phyloP scores from a whole-genome alignment of 2,888 invertebrate genomes.

The Cephus sareptanus region DNA sequence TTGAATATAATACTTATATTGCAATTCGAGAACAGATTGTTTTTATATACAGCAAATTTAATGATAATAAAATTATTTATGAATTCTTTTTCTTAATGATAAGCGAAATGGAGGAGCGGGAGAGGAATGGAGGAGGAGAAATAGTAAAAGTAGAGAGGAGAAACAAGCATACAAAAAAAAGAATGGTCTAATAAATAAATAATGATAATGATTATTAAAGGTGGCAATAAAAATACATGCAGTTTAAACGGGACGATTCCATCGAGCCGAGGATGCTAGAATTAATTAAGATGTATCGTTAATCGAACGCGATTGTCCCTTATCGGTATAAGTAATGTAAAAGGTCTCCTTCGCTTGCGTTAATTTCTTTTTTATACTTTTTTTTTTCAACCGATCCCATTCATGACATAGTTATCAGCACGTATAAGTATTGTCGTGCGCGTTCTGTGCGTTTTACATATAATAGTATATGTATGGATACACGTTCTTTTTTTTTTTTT shows the following conservation, averaged over 20 bases:
- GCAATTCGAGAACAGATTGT: constrained; percentile 31
- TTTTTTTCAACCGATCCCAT: background rate
- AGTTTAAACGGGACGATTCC: background rate
- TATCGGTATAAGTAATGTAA: background rate
- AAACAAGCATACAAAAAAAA: background rate
- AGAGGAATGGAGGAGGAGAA: background rate
- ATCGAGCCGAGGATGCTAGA: background rate
- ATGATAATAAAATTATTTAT: constrained; percentile 31
- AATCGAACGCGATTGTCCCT: background rate
- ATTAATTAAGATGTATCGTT: background rate
- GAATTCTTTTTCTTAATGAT: constrained; percentile 18
- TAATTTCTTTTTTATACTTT: background rate
- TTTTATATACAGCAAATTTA: constrained; percentile 13
- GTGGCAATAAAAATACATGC: constrained; percentile 17
- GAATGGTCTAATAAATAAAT: background rate
- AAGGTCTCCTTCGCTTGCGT: background rate
- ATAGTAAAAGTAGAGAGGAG: background rate
- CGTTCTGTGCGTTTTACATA: background rate
- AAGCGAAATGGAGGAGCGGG: background rate
- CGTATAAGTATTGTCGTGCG: background rate
- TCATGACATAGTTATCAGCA: background rate
- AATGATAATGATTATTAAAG: constrained; percentile 8
- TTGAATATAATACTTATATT: constrained; percentile 41
- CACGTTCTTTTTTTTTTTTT: background rate
- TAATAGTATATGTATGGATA: background rate